Evolutionary conservation across 2,113 vertebrate genomes (phyloP).

Genomic region (Okapia johnstoni): DNA sequence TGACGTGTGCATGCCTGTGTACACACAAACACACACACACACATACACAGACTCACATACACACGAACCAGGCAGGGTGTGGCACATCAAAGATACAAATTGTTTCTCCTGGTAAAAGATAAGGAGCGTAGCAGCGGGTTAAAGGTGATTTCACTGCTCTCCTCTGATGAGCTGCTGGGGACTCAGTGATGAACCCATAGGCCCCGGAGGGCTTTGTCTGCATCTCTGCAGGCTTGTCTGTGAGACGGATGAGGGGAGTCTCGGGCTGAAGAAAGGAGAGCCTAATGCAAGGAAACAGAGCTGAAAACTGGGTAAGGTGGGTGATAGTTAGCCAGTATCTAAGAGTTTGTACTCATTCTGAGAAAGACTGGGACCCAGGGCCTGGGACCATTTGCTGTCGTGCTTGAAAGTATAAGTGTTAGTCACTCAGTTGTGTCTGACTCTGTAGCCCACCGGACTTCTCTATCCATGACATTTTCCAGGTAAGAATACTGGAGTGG

Average conservation of each 20-base stretch:
- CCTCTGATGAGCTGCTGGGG: neutral
- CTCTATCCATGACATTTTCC: neutral
- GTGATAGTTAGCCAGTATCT: neutral
- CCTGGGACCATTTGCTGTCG: neutral
- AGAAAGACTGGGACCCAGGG: neutral
- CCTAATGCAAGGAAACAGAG: neutral
- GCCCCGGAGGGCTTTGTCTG: neutral
- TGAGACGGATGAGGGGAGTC: neutral
- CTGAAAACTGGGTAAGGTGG: neutral
- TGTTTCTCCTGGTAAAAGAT: neutral
- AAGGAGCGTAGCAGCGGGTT: neutral
- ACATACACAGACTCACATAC: neutral
- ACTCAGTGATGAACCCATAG: rapidly evolving
- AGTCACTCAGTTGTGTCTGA: neutral
- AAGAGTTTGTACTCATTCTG: neutral
- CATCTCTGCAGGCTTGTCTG: neutral
- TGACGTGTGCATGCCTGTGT: rapidly evolving
- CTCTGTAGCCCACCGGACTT: neutral
- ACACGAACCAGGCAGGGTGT: too few relatives aligned
- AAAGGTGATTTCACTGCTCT: neutral
- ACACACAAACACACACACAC: neutral
- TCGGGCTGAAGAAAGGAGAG: too few relatives aligned
- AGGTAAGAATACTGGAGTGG: neutral
- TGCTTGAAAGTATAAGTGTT: neutral
- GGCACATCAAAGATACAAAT: neutral